Evolutionary conservation across 2,888 invertebrate species (phyloP).

Genomic region (Shargacucullia verbasci): DNA sequence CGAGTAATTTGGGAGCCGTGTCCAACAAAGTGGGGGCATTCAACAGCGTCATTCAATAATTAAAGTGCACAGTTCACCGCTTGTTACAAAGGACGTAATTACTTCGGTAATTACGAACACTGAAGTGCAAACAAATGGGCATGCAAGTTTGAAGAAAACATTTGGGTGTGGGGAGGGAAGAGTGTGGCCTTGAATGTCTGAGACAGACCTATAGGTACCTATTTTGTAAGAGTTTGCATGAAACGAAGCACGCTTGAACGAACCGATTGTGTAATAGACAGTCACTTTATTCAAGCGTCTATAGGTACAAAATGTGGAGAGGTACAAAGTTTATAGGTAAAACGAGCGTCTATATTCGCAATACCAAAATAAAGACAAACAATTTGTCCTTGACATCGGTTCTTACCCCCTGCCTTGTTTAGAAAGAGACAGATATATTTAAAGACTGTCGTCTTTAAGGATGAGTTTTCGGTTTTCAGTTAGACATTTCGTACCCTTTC

Average conservation of each 20-base stretch:
- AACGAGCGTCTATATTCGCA: too few species aligned
- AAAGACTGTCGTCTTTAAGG: too few species aligned
- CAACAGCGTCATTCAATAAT: constrained; percentile 56
- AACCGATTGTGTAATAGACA: constrained; percentile 38
- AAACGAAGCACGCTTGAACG: constrained; percentile 30
- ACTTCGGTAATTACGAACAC: constrained; percentile 60
- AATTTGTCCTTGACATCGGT: too few species aligned
- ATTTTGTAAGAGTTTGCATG: constrained; percentile 1
- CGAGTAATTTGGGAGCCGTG: constrained; percentile 39
- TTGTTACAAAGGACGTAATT: constrained; percentile 63
- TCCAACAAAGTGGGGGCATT: constrained; percentile 32
- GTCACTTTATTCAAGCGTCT: constrained; percentile 5
- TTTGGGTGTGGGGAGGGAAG: neutral
- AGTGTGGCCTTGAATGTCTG: constrained; percentile 29
- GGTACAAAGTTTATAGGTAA: too few species aligned
- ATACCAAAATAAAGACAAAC: too few species aligned
- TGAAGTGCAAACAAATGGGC: constrained; percentile 50
- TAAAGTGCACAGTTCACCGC: constrained; percentile 60
- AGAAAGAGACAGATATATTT: too few species aligned
- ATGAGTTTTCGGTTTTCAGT: too few species aligned
- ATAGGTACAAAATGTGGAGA: constrained; percentile 2
- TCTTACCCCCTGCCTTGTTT: too few species aligned
- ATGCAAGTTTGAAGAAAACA: constrained; percentile 22
- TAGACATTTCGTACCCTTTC: too few species aligned
- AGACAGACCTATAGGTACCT: constrained; percentile 11